phyloP scores from a whole-genome alignment of 2,888 invertebrate genomes.

The Aricia artaxerxes region DNA sequence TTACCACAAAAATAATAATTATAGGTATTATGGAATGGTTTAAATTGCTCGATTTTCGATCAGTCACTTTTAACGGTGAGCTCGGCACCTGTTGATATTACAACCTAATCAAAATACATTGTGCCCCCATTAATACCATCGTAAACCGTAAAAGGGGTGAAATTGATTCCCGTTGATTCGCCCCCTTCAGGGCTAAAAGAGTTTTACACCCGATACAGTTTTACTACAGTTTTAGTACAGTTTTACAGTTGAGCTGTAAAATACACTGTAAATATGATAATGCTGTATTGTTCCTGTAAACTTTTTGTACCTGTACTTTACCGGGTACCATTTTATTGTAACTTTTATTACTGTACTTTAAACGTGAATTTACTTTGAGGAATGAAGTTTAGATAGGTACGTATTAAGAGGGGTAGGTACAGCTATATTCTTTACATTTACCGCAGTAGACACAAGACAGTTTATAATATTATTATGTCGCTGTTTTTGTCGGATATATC shows the following conservation, averaged over 20 bases:
- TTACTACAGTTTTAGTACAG: slow-evolving; percentile 1
- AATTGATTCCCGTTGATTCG: slow-evolving; percentile 7
- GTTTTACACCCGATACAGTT: background rate
- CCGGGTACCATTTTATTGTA: background rate
- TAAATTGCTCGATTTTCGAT: no score
- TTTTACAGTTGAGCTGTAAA: slow-evolving; percentile 1
- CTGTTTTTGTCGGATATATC: no score
- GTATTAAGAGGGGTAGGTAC: no score
- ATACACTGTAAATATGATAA: slow-evolving; percentile 9
- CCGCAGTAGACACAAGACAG: no score
- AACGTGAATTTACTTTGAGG: background rate
- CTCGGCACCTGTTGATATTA: background rate
- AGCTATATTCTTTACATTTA: no score
- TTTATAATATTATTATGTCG: no score
- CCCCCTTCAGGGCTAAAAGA: background rate
- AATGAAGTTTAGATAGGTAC: background rate
- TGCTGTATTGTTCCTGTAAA: background rate
- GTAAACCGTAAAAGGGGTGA: background rate
- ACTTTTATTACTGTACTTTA: background rate
- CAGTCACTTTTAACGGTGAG: background rate
- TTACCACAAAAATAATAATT: no score
- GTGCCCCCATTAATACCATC: background rate
- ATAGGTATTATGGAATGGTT: no score
- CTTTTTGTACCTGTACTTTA: background rate
- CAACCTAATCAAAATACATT: background rate